Conservation (phyloP, 1,140 invertebrate genomes). For the Lordiphosa clarofinis region DNA sequence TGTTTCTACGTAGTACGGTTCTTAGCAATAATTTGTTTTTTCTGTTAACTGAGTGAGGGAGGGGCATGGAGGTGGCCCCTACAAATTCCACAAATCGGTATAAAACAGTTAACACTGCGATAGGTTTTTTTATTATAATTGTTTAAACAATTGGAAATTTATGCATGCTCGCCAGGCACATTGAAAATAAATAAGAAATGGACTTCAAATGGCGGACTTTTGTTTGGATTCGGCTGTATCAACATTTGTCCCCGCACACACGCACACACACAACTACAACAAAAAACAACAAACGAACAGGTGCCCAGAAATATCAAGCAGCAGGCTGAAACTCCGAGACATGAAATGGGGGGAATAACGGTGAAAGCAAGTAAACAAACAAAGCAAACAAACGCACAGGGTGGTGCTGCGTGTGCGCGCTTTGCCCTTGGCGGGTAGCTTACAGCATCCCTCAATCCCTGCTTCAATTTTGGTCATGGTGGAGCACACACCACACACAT, state of each 20-base stretch:
- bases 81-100: conserved; percentile 6
- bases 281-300: conserved; percentile 54
- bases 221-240: not conserved
- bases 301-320: conserved; percentile 41
- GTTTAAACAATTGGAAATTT: conserved; percentile 11
- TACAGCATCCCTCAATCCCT: conserved; percentile 53
- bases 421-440: not conserved
- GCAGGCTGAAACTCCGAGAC: conserved; percentile 17
- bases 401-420: conserved; percentile 3
- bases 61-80: not conserved
- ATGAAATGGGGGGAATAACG: conserved; percentile 27
- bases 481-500: no score
- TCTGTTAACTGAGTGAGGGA: not conserved
- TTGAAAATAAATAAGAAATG: conserved; percentile 10
- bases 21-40: conserved; percentile 56
- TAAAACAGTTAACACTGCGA: conserved; percentile 10
- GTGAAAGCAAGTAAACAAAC: conserved; percentile 40
- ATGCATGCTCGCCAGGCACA: conserved; percentile 5
- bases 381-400: conserved; percentile 24
- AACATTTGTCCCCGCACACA: not conserved
- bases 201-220: not conserved
- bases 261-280: conserved; percentile 58
- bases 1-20: conserved; percentile 62
- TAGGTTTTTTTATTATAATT: conserved; percentile 10
- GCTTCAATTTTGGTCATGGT: not conserved